Conservation (phyloP, 1,140 invertebrate species). For the Anoplolepis gracilipes region DNA sequence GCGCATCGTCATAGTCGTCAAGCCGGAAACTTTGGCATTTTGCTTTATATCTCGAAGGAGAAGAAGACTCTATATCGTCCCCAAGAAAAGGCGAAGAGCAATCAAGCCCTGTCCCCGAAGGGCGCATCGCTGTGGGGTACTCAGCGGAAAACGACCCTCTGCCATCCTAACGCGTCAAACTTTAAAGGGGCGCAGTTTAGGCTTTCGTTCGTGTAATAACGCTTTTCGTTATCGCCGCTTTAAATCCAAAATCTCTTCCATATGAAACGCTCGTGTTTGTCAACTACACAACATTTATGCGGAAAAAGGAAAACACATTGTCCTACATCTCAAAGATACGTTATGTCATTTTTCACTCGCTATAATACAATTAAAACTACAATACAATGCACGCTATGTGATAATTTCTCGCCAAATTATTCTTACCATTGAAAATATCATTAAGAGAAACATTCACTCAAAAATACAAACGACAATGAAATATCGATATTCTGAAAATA, state of each 20-base stretch:
- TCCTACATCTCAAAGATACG: not conserved
- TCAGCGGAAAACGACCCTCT: conserved; percentile 50
- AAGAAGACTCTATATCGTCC: conserved; percentile 30
- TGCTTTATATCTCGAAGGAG: conserved; percentile 27
- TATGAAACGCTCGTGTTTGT: not conserved
- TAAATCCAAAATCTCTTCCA: conserved; percentile 59
- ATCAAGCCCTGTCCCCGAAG: conserved; percentile 47
- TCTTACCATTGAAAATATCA: not conserved
- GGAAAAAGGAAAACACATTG: not conserved
- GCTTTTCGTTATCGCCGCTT: conserved; percentile 57
- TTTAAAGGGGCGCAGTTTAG: conserved; percentile 56
- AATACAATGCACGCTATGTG: not conserved
- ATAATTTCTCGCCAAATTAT: not conserved
- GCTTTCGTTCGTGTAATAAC: conserved; percentile 63
- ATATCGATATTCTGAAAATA: conserved; percentile 22
- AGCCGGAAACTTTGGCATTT: conserved; percentile 63
- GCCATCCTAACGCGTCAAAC: conserved; percentile 51
- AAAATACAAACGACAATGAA: not conserved
- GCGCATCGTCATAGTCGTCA: conserved; percentile 40
- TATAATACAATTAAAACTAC: not conserved
- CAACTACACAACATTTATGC: not conserved
- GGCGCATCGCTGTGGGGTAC: conserved; percentile 40
- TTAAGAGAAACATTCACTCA: not conserved
- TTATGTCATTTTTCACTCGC: not conserved
- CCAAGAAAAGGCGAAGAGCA: conserved; percentile 45